phyloP scores from a whole-genome alignment of 2,888 invertebrate species.

The Stenurella melanura region DNA sequence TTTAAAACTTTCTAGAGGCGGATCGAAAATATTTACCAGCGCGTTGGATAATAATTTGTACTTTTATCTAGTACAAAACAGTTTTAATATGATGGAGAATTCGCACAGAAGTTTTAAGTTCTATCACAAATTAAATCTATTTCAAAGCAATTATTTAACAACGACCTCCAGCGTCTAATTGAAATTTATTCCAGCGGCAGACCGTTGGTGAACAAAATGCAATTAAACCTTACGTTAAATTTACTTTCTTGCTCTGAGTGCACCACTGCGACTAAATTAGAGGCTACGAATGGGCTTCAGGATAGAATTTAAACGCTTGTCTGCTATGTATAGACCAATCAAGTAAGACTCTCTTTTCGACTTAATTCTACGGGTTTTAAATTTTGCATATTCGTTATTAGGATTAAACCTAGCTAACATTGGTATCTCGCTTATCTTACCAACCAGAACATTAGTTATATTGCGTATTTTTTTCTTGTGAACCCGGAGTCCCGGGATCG shows the following conservation, averaged over 20 bases:
- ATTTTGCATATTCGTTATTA: no score
- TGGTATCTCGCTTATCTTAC: no score
- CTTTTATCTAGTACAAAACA: background rate
- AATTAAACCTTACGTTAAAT: constrained; percentile 1
- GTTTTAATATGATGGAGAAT: background rate
- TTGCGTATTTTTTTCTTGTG: no score
- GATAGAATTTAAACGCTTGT: background rate
- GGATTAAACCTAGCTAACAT: no score
- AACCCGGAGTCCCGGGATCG: no score
- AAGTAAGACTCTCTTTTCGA: no score
- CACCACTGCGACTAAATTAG: background rate
- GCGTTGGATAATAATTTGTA: background rate
- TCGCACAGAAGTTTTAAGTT: background rate
- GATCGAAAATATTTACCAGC: constrained; percentile 11
- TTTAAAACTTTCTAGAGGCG: constrained; percentile 8
- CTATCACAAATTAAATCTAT: constrained; percentile 2
- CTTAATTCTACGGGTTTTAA: no score
- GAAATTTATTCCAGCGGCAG: background rate
- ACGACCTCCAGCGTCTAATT: background rate
- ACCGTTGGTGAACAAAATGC: background rate
- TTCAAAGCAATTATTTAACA: constrained; percentile 23
- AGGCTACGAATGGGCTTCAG: background rate
- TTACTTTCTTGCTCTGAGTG: background rate
- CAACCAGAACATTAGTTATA: no score
- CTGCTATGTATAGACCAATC: no score